These are phyloP conservation scores for Coreoperca whiteheadi DNA, from an alignment of 2,113 vertebrate genomes.

Conservation along the genomic window DNA sequence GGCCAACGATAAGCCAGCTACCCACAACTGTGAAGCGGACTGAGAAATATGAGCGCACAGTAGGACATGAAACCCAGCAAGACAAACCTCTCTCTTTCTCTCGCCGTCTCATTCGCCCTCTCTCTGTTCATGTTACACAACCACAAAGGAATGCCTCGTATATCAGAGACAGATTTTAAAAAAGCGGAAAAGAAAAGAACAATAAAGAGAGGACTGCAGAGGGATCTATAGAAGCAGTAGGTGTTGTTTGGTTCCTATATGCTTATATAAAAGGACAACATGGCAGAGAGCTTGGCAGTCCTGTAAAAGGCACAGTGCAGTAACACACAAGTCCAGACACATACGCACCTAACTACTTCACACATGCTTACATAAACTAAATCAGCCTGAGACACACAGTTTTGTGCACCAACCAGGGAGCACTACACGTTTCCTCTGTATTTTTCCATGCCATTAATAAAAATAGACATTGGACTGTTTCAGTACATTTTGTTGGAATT, in stretches of 20 bases:
- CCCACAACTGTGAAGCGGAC: slow-evolving; percentile 56
- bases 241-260: slow-evolving; percentile 53
- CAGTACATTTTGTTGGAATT: slow-evolving; percentile 69
- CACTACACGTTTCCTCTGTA: slow-evolving; percentile 54
- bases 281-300: slow-evolving; percentile 41
- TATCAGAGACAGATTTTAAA: slow-evolving; percentile 67
- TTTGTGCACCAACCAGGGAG: slow-evolving; percentile 48
- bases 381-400: slow-evolving; percentile 44
- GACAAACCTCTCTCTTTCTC: slow-evolving; percentile 50
- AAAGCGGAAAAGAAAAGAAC: slow-evolving; percentile 40
- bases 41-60: slow-evolving; percentile 69
- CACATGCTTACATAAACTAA: slow-evolving; percentile 70
- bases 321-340: slow-evolving; percentile 58
- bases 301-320: slow-evolving; percentile 40
- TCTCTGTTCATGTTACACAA: slow-evolving; percentile 69
- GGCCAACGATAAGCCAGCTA: slow-evolving; percentile 64
- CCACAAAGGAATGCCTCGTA: slow-evolving; percentile 72
- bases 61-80: slow-evolving; percentile 60
- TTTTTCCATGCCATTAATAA: slow-evolving; percentile 72
- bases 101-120: slow-evolving; percentile 27
- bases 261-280: slow-evolving; percentile 48
- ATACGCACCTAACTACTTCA: slow-evolving; percentile 52
- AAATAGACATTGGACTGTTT: slow-evolving; percentile 68
- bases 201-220: slow-evolving; percentile 34
- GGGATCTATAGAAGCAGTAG: slow-evolving; percentile 45